Percentiles rank a stretch among this genome's conserved stretches.
Conservation (phyloP, 2,113 vertebrate species). For the Brachyistius frenatus region DNA sequence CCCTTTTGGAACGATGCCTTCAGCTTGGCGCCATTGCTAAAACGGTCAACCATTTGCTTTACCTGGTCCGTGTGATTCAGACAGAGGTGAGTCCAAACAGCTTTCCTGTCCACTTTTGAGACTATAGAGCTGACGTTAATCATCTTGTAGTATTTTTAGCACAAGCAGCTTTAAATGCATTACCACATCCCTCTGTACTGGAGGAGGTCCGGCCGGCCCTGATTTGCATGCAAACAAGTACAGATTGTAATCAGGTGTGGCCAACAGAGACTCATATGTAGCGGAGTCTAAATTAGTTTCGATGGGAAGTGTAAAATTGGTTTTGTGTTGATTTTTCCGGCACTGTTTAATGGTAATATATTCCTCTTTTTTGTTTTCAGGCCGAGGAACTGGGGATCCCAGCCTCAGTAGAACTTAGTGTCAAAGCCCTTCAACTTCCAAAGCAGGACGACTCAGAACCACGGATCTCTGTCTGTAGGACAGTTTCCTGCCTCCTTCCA, state of each 20-base stretch:
- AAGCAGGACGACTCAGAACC: slow-evolving; percentile 90
- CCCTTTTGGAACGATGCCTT: slow-evolving; percentile 95
- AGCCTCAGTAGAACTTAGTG: slow-evolving; percentile 92
- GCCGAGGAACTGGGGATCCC: slow-evolving; percentile 90
- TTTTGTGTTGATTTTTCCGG: background rate
- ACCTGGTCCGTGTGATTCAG: slow-evolving; percentile 95
- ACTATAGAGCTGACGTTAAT: too few species aligned
- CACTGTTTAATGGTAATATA: slow-evolving; percentile 2
- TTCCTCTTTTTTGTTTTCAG: slow-evolving; percentile 69
- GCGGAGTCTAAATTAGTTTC: too few species aligned
- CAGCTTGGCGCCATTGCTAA: slow-evolving; percentile 97
- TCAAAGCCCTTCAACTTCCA: slow-evolving; percentile 95
- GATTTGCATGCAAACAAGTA: background rate
- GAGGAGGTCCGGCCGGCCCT: background rate
- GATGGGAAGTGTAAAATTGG: too few species aligned
- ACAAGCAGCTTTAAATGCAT: background rate
- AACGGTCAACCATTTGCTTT: slow-evolving; percentile 95
- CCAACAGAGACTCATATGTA: background rate
- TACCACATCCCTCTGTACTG: background rate
- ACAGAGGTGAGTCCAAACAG: slow-evolving; percentile 87
- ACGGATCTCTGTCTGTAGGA: slow-evolving; percentile 95
- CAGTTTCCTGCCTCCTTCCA: slow-evolving; percentile 91
- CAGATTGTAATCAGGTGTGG: background rate
- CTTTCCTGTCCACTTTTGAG: too few species aligned
- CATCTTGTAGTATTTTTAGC: background rate